These are phyloP conservation scores for Opisthocomus hoazin DNA, from an alignment of 2,113 vertebrate species.

Conservation along the genomic window DNA sequence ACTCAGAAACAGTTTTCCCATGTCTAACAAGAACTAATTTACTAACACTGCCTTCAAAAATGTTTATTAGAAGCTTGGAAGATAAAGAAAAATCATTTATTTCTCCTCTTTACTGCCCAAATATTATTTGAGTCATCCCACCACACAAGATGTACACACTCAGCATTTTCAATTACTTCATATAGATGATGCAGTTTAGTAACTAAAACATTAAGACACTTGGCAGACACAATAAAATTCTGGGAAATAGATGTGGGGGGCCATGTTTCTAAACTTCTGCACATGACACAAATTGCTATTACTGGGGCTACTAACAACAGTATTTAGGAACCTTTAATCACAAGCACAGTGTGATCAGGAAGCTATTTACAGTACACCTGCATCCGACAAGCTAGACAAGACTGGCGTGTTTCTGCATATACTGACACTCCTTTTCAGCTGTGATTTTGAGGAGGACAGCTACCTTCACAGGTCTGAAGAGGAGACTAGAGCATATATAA, in stretches of 20 bases:
- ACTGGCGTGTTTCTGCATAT: neutral
- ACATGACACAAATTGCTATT: constrained; percentile 72
- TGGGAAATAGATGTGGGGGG: neutral
- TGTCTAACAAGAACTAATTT: neutral
- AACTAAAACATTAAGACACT: neutral
- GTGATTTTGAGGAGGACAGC: neutral
- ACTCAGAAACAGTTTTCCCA: neutral
- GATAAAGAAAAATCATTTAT: neutral
- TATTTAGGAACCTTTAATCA: constrained; percentile 71
- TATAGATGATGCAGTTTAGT: neutral
- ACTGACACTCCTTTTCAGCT: neutral
- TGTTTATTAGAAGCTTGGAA: neutral
- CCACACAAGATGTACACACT: neutral
- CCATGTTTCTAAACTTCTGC: constrained; percentile 42
- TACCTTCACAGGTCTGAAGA: neutral
- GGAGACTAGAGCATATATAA: neutral
- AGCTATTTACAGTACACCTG: constrained; percentile 67
- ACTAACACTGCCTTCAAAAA: neutral
- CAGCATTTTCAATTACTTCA: neutral
- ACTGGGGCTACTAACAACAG: constrained; percentile 59
- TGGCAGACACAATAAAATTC: neutral
- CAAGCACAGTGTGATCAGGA: constrained; percentile 44
- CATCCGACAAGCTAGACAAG: constrained; percentile 32
- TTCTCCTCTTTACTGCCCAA: neutral
- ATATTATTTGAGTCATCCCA: neutral